Conservation (phyloP, 1,140 invertebrate species). For the Drosophila dunni region DNA sequence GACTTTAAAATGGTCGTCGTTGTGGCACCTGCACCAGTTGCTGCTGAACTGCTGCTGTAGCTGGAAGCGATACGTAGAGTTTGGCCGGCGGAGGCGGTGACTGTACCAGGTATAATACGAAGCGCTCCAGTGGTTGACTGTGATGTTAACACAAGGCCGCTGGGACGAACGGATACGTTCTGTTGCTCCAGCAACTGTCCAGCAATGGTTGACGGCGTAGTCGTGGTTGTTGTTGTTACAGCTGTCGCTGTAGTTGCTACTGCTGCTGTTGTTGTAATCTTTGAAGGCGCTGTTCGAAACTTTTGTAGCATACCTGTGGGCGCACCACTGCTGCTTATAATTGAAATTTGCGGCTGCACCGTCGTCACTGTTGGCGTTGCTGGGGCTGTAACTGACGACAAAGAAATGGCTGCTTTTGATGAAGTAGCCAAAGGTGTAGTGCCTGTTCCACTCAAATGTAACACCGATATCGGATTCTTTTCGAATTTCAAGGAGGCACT, state of each 20-base stretch:
- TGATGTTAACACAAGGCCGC: slow-evolving; percentile 52
- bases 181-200: slow-evolving; percentile 19
- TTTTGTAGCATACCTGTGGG: slow-evolving; percentile 58
- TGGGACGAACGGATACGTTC: slow-evolving; percentile 44
- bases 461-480: slow-evolving; percentile 45
- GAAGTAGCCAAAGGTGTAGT: slow-evolving; percentile 24
- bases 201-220: background rate
- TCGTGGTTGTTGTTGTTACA: background rate
- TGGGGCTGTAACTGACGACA: background rate
- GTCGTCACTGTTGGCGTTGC: background rate
- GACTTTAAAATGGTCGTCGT: slow-evolving; percentile 65
- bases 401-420: background rate
- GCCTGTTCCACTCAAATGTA: background rate
- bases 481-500: slow-evolving; percentile 36
- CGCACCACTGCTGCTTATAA: slow-evolving; percentile 61
- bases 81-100: slow-evolving; percentile 32
- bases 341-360: slow-evolving; percentile 61
- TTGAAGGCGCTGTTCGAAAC: slow-evolving; percentile 49
- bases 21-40: slow-evolving; percentile 7
- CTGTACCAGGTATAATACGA: slow-evolving; percentile 56
- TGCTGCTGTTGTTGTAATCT: slow-evolving; percentile 21
- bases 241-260: background rate
- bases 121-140: slow-evolving; percentile 42
- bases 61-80: slow-evolving; percentile 66
- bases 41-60: slow-evolving; percentile 21